Percentiles rank a stretch among this genome's conserved stretches.
These are phyloP conservation scores for Heliconius melpomene DNA, from an alignment of 1,140 invertebrate species.

Conservation along the genomic window DNA sequence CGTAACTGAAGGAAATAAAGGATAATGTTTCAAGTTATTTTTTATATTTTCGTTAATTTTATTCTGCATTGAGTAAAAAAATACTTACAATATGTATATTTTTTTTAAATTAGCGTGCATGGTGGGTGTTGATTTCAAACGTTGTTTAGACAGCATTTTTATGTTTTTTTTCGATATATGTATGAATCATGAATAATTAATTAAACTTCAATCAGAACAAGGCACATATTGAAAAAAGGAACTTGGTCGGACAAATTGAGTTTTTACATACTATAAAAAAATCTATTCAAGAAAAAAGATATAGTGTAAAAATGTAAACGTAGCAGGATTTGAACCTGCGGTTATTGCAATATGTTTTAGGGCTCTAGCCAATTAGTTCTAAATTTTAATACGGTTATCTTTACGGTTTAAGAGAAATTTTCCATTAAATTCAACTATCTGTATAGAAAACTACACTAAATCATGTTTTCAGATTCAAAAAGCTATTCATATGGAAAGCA, in stretches of 20 bases:
- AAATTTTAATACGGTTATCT: neutral
- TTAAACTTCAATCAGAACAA: constrained; percentile 31
- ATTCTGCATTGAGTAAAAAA: neutral
- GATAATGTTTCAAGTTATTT: neutral
- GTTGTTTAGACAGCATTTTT: neutral
- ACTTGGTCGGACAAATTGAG: constrained; percentile 43
- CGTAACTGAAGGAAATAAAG: neutral
- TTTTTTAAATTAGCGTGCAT: neutral
- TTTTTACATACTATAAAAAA: constrained; percentile 1
- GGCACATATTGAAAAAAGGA: constrained; percentile 59
- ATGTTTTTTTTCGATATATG: neutral
- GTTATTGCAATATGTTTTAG: neutral
- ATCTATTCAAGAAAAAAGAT: neutral
- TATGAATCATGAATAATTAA: neutral
- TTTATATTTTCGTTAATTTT: neutral
- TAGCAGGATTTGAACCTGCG: neutral
- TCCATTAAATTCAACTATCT: neutral
- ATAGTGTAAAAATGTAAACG: neutral
- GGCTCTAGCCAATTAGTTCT: too few species aligned
- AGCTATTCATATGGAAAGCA: constrained; percentile 1
- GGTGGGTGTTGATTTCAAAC: neutral
- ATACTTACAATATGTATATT: neutral
- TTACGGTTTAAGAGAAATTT: neutral
- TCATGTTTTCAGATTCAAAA: neutral
- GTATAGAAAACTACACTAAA: constrained; percentile 14